Evolutionary conservation across 37 sponge, comb jelly and placozoan species (phyloP).

Genomic region (Chondrilla cf. caribensis): DNA sequence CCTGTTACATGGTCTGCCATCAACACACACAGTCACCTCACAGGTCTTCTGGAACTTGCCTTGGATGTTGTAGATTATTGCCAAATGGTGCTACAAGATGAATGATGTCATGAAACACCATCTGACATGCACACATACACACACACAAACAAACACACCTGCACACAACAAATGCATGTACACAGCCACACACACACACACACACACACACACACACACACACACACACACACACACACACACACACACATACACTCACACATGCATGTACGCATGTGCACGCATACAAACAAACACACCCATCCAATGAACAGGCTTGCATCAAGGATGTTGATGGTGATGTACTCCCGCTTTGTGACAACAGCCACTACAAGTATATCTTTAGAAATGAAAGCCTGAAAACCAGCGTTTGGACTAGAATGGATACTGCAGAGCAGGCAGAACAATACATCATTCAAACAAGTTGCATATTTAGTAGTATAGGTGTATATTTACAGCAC

Average conservation of each 20-base stretch:
- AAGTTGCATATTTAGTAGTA: too few species aligned
- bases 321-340: constrained; percentile 45
- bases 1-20: constrained; percentile 41
- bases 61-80: constrained; percentile 43
- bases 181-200: not conserved
- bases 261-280: not conserved
- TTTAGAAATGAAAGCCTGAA: constrained; percentile 81
- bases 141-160: constrained; percentile 3
- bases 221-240: constrained; percentile 49
- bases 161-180: not conserved
- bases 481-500: too few species aligned
- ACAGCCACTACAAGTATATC: constrained; percentile 71
- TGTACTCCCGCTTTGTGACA: constrained; percentile 70
- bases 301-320: constrained; percentile 44
- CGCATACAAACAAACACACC: constrained; percentile 42
- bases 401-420: constrained; percentile 68
- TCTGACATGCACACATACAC: constrained; percentile 2
- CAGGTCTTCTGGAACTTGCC: constrained; percentile 32
- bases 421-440: constrained; percentile 68
- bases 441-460: too few species aligned
- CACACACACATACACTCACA: constrained; percentile 1
- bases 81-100: constrained; percentile 61
- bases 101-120: too few species aligned
- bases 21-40: constrained; percentile 67
- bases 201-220: constrained; percentile 22